These are phyloP conservation scores for Pangasius djambal DNA, from an alignment of 2,797 vertebrate genomes.

Conservation along the genomic window DNA sequence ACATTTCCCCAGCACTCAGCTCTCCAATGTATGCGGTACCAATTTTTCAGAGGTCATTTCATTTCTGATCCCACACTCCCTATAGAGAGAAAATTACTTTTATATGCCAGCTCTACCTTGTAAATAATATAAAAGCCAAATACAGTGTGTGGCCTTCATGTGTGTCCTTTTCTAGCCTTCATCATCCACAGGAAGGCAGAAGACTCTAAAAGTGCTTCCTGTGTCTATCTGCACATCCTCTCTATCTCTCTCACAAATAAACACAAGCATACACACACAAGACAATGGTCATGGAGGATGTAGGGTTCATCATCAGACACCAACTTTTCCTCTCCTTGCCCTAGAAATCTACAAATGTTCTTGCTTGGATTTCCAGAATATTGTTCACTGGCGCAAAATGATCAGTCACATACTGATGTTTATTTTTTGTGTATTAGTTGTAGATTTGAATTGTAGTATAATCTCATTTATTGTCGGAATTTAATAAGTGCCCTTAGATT, in stretches of 20 bases:
- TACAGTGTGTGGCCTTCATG: slow-evolving; percentile 30
- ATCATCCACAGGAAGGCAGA: slow-evolving; percentile 54
- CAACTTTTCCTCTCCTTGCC: slow-evolving; percentile 32
- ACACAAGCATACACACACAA: slow-evolving; percentile 36
- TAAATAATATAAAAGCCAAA: slow-evolving; percentile 37
- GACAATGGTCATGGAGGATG: slow-evolving; percentile 48
- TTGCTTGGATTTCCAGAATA: not conserved
- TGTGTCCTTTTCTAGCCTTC: slow-evolving; percentile 46
- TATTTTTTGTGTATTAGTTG: not conserved
- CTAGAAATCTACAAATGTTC: slow-evolving; percentile 32
- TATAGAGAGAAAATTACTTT: slow-evolving; percentile 46
- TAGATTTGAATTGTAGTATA: not conserved
- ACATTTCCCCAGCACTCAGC: not conserved
- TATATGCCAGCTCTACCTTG: slow-evolving; percentile 54
- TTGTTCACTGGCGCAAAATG: not conserved
- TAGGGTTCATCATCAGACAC: slow-evolving; percentile 29
- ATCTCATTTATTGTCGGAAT: not conserved
- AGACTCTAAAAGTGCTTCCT: slow-evolving; percentile 55
- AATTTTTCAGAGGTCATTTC: slow-evolving; percentile 6
- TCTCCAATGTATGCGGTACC: not conserved
- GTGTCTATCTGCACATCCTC: slow-evolving; percentile 49
- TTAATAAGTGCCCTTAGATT: not conserved
- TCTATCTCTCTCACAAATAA: slow-evolving; percentile 9
- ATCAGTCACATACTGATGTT: not conserved
- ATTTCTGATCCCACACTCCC: slow-evolving; percentile 1